Evolutionary conservation across 2,888 invertebrate genomes (phyloP), one percentile per base, ranked within the genome.

Genomic region (Neoascia interrupta): DNA sequence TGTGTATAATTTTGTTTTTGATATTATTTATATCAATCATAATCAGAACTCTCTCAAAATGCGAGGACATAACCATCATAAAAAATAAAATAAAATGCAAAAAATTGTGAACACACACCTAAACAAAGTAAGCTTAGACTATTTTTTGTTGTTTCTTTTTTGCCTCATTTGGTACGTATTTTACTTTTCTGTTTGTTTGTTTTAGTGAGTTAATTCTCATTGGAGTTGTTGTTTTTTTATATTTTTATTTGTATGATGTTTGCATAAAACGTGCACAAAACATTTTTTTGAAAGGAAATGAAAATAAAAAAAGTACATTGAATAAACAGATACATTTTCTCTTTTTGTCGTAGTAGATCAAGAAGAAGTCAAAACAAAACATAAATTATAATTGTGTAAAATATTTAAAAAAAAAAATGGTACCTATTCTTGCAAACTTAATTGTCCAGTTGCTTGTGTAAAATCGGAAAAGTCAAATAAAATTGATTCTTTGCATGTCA

Each of bases 41-140:
- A 56, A 64, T 66, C 37, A 61, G 11, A 37, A 19, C 45, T 66
- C 53, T 8, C 43, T 58, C 54, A 39, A 60, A 47, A 51, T 61
- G 39, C 26, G 53, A 73, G 60, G 39, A 74, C 68, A 68, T 68
- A 47, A 66, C 66, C 58, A 26, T 36, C 66, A 64, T 60, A 73
- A 53, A 51, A 34, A 69, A 60, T 61, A 39, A 73, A 51, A 73
- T 58, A 74, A 54, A 47, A 53, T 36, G 49, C 39, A 54, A 43
- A 60, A 31, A 63, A 47, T 74, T 68, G 41, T 54, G 61, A 53
- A 60, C 60, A 68, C 53, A 74, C 54, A 74, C 45, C 73, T 60
- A 60, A 68, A 68, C 58, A 54, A 45, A 66, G 23, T 53, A 37
- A 16, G n/a, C 53, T 54, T 47, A 54, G 28, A 37, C 18, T 47